A percentile compares a stretch with the other conserved stretches of the same genome.
Conservation (phyloP, 92 coral and sea anemone genomes). For the Palythoa heliodiscus region DNA sequence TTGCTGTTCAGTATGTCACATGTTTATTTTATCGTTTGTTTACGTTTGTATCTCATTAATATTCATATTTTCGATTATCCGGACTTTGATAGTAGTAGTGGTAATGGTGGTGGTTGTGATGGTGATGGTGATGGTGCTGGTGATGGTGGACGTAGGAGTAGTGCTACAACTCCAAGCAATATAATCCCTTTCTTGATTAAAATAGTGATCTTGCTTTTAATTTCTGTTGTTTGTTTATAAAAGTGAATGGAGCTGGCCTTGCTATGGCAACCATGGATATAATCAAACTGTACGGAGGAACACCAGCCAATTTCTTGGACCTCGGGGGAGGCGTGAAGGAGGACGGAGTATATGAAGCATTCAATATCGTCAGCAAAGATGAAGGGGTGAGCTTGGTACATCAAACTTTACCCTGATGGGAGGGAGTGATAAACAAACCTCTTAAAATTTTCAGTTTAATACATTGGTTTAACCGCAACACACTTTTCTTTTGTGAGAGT, state of each 20-base stretch:
- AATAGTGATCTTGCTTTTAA: neutral
- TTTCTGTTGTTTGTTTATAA: neutral
- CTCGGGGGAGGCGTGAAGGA: constrained; percentile 97
- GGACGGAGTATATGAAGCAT: constrained; percentile 95
- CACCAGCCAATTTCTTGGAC: constrained; percentile 94
- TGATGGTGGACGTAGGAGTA: too few relatives aligned
- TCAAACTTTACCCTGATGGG: neutral
- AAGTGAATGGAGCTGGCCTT: constrained; percentile 98
- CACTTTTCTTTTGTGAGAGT: too few relatives aligned
- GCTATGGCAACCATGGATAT: constrained; percentile 99
- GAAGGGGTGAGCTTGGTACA: constrained; percentile 66
- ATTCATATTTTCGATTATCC: too few relatives aligned
- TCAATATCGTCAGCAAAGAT: constrained; percentile 85
- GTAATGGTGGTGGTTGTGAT: too few relatives aligned
- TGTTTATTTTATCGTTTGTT: too few relatives aligned
- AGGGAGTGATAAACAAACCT: neutral
- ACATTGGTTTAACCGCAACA: constrained; percentile 35
- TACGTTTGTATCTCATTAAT: too few relatives aligned
- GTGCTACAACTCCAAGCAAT: too few relatives aligned
- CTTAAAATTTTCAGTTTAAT: constrained; percentile 72
- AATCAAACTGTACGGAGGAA: constrained; percentile 93
- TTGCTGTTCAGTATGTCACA: too few relatives aligned
- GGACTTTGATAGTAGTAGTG: too few relatives aligned
- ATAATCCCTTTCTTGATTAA: neutral
- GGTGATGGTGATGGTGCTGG: too few relatives aligned